Percentiles rank a stretch among this genome's conserved stretches.
Evolutionary conservation across 1,140 invertebrate species (phyloP).

Genomic region (Homalodisca vitripennis): DNA sequence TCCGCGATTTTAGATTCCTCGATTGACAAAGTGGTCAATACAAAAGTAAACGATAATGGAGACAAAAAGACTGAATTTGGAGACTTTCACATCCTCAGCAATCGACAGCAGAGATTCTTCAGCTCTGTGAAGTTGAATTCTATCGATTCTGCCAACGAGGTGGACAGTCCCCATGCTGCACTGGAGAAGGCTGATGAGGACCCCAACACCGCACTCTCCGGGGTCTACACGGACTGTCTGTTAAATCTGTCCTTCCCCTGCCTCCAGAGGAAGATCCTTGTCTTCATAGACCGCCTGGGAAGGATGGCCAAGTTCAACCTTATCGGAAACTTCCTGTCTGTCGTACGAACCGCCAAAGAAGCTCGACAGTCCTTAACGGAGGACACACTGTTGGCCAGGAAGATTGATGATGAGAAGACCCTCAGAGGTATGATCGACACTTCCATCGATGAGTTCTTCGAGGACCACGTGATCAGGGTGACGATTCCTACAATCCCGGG

Average conservation of each 20-base stretch:
- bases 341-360: slow-evolving; percentile 37
- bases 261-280: slow-evolving; percentile 40
- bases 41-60: too few species aligned
- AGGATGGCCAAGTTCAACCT: slow-evolving; percentile 37
- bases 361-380: slow-evolving; percentile 5
- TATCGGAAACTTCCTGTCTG: slow-evolving; percentile 39
- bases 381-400: slow-evolving; percentile 1
- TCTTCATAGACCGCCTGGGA: slow-evolving; percentile 40
- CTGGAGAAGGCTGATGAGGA: slow-evolving; percentile 30
- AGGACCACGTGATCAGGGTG: slow-evolving; percentile 40
- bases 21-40: too few species aligned
- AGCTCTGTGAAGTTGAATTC: not conserved
- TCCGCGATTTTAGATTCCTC: too few species aligned
- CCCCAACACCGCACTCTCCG: slow-evolving; percentile 35
- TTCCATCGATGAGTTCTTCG: slow-evolving; percentile 40
- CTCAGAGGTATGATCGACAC: slow-evolving; percentile 37
- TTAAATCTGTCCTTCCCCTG: slow-evolving; percentile 39
- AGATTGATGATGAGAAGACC: slow-evolving; percentile 26
- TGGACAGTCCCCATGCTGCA: not conserved
- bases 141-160: not conserved
- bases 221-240: slow-evolving; percentile 41
- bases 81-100: not conserved
- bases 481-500: slow-evolving; percentile 34
- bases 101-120: slow-evolving; percentile 10
- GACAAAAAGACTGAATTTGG: too few species aligned